Evolutionary conservation across 2,797 vertebrate species (phyloP), one percentile per base, ranked within the genome.

Genomic region (Melopsittacus undulatus): DNA sequence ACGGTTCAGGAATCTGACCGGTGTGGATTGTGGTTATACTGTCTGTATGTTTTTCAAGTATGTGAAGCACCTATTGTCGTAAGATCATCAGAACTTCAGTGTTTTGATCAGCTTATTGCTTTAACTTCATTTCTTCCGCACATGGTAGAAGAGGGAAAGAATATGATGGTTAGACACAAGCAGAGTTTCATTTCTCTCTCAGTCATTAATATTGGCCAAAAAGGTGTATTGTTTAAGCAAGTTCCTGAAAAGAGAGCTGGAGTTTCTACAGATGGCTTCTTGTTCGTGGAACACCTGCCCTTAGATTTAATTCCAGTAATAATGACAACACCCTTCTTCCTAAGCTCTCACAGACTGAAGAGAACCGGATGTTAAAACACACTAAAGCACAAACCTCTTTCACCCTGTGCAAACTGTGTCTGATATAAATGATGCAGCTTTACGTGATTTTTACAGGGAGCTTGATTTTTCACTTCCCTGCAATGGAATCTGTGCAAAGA

Each of bases 51-150:
- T 97, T 95, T 97, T 97, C 97, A 97, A 96, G 97, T 97, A 97
- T 88, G 86, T 90, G 95, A 95, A 98, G 97, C 97, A 98, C 97
- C 97, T 94, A 69, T 40, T 96, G 73, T 92, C 83, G 77, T 89
- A 94, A 95, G 96, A 87, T 96, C 61, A 97, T 87, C 79, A 90
- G 95, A 97, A 97, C 93, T 19, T 76, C 1, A 64, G 56, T 72
- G 87, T 84, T 89, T 87, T 92, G 59, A 95, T 94, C 85, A 94
- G 62, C 87, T 63, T 96, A 90, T 92, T 95, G 94, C 94, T 98
- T 94, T 95, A 81, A 87, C 81, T 94, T 97, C 66, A 89, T 91
- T 68, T 92, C 22, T 56, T 76, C 80, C 89, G 85, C 74, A 72
- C n/a, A 32, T 42, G 15, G 23, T 56, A 67, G 57, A 84, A 67